Evolutionary conservation across 2,113 vertebrate genomes (phyloP).

Genomic region (Lophura nycthemera): DNA sequence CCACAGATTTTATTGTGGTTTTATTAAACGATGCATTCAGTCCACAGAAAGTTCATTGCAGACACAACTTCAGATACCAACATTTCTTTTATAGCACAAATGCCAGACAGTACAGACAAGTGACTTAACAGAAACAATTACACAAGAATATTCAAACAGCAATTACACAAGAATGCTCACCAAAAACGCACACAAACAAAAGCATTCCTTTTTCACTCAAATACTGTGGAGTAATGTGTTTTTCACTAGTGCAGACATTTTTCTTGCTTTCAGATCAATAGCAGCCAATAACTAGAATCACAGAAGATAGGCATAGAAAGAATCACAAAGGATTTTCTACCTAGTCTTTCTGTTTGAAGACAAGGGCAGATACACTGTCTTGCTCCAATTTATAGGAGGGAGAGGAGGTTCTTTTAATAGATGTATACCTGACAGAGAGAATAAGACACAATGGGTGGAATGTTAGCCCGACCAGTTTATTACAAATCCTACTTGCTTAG

Average conservation of each 20-base stretch:
- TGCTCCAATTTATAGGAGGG: too few species aligned
- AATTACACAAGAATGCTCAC: background rate
- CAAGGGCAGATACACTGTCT: background rate
- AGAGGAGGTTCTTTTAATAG: too few species aligned
- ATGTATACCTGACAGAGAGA: too few species aligned
- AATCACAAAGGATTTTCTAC: background rate
- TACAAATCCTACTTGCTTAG: too few species aligned
- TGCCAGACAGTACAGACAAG: background rate
- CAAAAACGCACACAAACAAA: background rate
- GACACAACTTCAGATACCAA: background rate
- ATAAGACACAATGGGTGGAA: too few species aligned
- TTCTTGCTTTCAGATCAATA: background rate
- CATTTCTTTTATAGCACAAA: background rate
- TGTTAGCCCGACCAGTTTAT: too few species aligned
- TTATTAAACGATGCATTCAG: background rate
- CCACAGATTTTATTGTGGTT: background rate
- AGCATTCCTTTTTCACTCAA: background rate
- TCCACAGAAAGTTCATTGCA: background rate
- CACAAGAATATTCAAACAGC: background rate
- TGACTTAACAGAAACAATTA: background rate
- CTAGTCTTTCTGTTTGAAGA: background rate
- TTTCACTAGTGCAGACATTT: fast-evolving
- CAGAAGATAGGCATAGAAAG: background rate
- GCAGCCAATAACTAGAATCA: background rate
- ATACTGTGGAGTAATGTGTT: background rate